A percentile compares a stretch with the other conserved stretches of the same genome.
phyloP scores from a whole-genome alignment of 2,113 vertebrate species.

The Hippocampus comes region DNA sequence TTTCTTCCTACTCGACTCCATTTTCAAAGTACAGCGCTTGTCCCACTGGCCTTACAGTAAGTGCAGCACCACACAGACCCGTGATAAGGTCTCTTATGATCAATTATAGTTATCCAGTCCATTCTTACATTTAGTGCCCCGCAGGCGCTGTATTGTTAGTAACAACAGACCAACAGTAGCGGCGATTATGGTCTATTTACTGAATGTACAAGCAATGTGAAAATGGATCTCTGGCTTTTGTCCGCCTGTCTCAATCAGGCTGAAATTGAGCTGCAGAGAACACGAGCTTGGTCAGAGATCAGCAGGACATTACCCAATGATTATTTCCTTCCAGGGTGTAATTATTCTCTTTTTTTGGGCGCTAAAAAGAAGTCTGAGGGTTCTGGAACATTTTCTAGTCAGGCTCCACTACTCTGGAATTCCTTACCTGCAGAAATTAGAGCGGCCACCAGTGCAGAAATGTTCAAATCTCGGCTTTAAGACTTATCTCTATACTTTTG shows the following conservation, averaged over 20 bases:
- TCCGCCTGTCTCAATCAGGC: slow-evolving; percentile 31
- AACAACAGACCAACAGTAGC: slow-evolving; percentile 45
- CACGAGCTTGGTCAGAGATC: slow-evolving; percentile 15
- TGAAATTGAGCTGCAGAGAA: slow-evolving; percentile 43
- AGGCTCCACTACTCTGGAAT: not conserved
- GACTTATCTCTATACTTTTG: not conserved
- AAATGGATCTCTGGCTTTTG: slow-evolving; percentile 61
- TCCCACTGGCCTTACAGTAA: slow-evolving; percentile 7
- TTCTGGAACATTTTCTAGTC: not conserved
- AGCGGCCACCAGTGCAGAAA: not conserved
- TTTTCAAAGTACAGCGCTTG: slow-evolving; percentile 4
- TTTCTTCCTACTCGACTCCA: not conserved
- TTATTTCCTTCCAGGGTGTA: not conserved
- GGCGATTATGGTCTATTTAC: slow-evolving; percentile 49
- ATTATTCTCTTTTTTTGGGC: not conserved
- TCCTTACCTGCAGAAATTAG: not conserved
- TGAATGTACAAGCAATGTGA: slow-evolving; percentile 40
- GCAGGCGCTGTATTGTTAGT: slow-evolving; percentile 47
- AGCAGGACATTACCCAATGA: not conserved
- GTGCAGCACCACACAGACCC: slow-evolving; percentile 33
- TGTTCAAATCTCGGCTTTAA: not conserved
- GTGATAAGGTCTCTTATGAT: slow-evolving; percentile 37
- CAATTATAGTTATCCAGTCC: slow-evolving; percentile 46
- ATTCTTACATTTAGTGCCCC: slow-evolving; percentile 40
- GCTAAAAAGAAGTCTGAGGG: not conserved